Conservation (phyloP, 30 jellyfish, hydroid and myxozoan genomes). For the Turritopsis rubra region DNA sequence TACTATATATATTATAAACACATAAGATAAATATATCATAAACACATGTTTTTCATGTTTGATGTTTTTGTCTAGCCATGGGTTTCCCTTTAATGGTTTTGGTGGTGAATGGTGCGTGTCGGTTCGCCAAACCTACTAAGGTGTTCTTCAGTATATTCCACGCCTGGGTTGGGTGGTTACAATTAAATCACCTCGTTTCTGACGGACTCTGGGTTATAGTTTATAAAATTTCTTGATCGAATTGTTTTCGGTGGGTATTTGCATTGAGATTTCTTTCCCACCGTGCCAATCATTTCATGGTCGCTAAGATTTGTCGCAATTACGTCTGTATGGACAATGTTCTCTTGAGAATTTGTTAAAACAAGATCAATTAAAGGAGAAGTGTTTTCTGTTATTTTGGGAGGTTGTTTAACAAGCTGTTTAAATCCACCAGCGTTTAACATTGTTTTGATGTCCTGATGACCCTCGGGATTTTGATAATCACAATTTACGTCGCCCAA, state of each 20-base stretch:
- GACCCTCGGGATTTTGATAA: neutral
- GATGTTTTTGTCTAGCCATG: neutral
- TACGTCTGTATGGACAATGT: neutral
- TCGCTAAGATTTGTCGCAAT: neutral
- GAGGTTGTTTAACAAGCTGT: neutral
- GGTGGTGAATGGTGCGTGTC: neutral
- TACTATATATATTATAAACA: too few species aligned
- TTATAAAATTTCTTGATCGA: neutral
- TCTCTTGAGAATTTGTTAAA: neutral
- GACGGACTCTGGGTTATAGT: neutral
- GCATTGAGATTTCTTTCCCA: neutral
- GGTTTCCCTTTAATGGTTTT: neutral
- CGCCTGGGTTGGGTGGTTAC: neutral
- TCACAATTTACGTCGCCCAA: neutral
- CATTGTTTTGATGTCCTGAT: neutral
- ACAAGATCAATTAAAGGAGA: neutral
- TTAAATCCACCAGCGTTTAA: neutral
- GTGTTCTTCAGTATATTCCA: neutral
- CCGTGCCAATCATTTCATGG: neutral
- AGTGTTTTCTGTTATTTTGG: neutral
- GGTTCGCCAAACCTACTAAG: neutral
- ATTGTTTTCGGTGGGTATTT: neutral
- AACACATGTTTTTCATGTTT: neutral
- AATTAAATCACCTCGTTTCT: neutral
- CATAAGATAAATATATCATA: too few species aligned